These are phyloP conservation scores for Protomyctophum bolini DNA, from an alignment of 2,113 vertebrate species.

Conservation along the genomic window DNA sequence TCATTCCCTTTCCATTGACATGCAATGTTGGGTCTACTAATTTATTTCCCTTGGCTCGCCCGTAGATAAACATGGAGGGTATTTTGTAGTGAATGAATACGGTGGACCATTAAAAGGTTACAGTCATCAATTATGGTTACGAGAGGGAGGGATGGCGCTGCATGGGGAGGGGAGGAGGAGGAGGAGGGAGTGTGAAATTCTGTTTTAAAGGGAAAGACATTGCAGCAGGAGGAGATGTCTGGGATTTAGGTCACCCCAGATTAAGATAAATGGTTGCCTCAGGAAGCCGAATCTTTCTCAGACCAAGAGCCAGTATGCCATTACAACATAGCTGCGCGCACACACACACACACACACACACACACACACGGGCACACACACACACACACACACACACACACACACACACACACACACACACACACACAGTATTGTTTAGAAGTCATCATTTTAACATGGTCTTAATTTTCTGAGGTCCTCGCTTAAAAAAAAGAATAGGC, in stretches of 20 bases:
- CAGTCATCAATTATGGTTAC: conserved; percentile 85
- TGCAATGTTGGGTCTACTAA: conserved; percentile 22
- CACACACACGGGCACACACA: conserved; percentile 59
- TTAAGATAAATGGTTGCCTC: conserved; percentile 80
- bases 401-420: conserved; percentile 38
- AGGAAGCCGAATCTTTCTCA: conserved; percentile 67
- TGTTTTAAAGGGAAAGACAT: conserved; percentile 72
- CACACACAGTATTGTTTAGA: conserved; percentile 61
- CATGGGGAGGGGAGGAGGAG: too few species aligned
- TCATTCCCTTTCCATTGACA: conserved; percentile 57
- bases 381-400: conserved; percentile 53
- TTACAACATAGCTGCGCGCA: conserved; percentile 61
- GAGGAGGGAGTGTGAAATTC: conserved; percentile 73
- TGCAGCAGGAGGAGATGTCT: conserved; percentile 68
- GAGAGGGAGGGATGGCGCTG: conserved; percentile 73
- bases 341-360: conserved; percentile 20
- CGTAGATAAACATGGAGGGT: conserved; percentile 53
- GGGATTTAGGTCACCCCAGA: conserved; percentile 80
- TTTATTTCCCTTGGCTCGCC: conserved; percentile 42
- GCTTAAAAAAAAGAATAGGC: conserved; percentile 12
- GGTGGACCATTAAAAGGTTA: conserved; percentile 85
- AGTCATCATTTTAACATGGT: conserved; percentile 58
- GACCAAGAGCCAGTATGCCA: conserved; percentile 63
- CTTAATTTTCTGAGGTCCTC: conserved; percentile 48
- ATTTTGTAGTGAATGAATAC: conserved; percentile 76